Base-by-base conservation (phyloP, 2,888 invertebrate genomes). In the Agrypnus murinus region DNA sequence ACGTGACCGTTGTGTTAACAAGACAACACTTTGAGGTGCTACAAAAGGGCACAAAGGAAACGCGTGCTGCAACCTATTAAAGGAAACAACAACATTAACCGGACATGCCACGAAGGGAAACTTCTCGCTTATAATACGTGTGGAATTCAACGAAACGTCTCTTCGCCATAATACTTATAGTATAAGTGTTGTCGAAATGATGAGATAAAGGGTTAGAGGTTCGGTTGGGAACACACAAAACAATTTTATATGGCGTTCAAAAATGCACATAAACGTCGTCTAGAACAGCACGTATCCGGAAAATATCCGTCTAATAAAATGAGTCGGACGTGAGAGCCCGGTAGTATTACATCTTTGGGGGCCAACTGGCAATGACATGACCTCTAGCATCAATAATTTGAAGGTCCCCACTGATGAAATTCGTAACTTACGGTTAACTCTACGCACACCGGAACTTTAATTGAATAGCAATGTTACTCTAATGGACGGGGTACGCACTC, bases 261-360 rank as follows among this genome's bases (percentile, higher is more conserved):
- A 58, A 58, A 58, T 58, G 38, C 58, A 38, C 43, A 58, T 58
- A 58, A 58, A 58, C 43, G 19, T 25, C 43, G 9, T 25, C 36
- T 10, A 15, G 36, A 55, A 55, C 36, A 15, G 55, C 36, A 58
- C 38, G 43, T 58, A 58, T 58, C 36, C 40, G 58, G 31, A 31
- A 43, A 58, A 58, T 58, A 58, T 43, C 58, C 36, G 14, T 40
- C 58, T 43, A 58, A 58, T 58, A 58, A 58, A 58, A 58, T 31
- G 14, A 31, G 25, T n/a, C 15, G 17, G 40, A 58, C 58, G 58
- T 58, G 58, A n/a, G 40, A 40, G 40, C 31, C 25, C 25, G 31
- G 43, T 10, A 38, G 40, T 58, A 58, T 58, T 40, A 43, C 43
- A 38, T 57, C 53, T 57, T 38, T 25, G 57, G 32, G 25, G 19